phyloP scores from a whole-genome alignment of 1,140 invertebrate species.

The Ceratoteleas bidentatus region DNA sequence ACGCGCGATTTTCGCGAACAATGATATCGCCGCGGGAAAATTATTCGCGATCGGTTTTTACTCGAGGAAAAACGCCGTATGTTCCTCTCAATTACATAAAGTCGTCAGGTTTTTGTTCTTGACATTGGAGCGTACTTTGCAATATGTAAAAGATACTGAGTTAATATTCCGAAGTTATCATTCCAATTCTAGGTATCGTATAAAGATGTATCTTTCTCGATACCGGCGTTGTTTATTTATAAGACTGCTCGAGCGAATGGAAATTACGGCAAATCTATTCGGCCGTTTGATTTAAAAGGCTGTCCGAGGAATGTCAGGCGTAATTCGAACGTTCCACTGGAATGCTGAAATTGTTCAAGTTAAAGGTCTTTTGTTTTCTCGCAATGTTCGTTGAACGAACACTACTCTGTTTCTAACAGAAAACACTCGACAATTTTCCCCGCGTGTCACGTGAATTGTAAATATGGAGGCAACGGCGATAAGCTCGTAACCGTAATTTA shows the following conservation, averaged over 20 bases:
- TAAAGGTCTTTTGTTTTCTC: too few relatives aligned
- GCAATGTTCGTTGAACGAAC: too few relatives aligned
- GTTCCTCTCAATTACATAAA: constrained; percentile 27
- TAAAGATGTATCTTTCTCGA: constrained; percentile 21
- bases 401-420: not conserved
- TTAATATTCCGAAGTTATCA: constrained; percentile 34
- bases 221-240: constrained; percentile 13
- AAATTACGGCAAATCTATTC: too few relatives aligned
- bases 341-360: too few relatives aligned
- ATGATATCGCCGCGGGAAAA: not conserved
- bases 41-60: constrained; percentile 6
- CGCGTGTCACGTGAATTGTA: constrained; percentile 10
- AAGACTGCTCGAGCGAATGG: not conserved
- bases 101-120: constrained; percentile 48
- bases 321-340: too few relatives aligned
- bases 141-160: constrained; percentile 31
- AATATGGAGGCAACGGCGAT: not conserved
- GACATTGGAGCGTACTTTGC: constrained; percentile 42
- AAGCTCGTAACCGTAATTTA: constrained; percentile 3
- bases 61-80: not conserved
- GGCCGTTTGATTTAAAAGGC: too few relatives aligned
- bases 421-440: not conserved
- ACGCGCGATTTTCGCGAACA: not conserved
- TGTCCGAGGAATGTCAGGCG: too few relatives aligned
- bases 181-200: constrained; percentile 31